Evolutionary conservation across 2,113 vertebrate species (phyloP), one percentile per base, ranked within the genome.

Genomic region (Ondatra zibethicus): DNA sequence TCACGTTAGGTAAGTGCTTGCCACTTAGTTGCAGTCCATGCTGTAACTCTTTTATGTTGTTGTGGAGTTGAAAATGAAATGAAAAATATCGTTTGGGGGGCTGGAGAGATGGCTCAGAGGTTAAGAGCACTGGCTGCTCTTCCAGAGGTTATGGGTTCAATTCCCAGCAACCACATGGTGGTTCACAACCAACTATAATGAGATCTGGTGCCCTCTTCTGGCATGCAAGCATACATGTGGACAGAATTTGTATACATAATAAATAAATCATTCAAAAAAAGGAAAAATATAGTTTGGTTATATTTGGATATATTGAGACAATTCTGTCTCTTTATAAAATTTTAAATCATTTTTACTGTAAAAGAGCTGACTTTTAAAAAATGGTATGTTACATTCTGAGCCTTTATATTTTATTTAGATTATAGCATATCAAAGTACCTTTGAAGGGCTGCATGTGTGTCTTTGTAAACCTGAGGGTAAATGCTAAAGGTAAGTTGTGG

Each of bases 261-360:
- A 58, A 19, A 58, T 58, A 58, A 58, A 58, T 58, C 55, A 58
- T 58, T 58, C 16, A 58, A 58, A 58, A 58, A 58, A 58, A 58
- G 1, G 55, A 58, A 58, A 93, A 92, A 94, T 52, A 13, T 89
- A 87, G 77, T 50, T 70, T 95, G 93, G 89, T 58, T 96, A 86
- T 81, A 85, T 89, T 91, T 86, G 66, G 75, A 47, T 84, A 84
- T 84, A 65, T 91, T 95, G 90, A 92, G n/a, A 82, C 8, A 85
- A 33, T 84, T 88, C 72, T n/a, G 27, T 72, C 65, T 93, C 89
- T 94, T 82, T 55, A 52, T 88, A 86, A 95, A 78, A 75, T 88
- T 89, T 94, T 70, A 73, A 50, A 75, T 93, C 2, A 82, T 91
- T 91, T 52, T 96, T 50, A 78, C n/a, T 84, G 33, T 45, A 3